These are phyloP conservation scores for Tauraco hartlaubi DNA, from an alignment of 2,797 vertebrate species.

Conservation along the genomic window DNA sequence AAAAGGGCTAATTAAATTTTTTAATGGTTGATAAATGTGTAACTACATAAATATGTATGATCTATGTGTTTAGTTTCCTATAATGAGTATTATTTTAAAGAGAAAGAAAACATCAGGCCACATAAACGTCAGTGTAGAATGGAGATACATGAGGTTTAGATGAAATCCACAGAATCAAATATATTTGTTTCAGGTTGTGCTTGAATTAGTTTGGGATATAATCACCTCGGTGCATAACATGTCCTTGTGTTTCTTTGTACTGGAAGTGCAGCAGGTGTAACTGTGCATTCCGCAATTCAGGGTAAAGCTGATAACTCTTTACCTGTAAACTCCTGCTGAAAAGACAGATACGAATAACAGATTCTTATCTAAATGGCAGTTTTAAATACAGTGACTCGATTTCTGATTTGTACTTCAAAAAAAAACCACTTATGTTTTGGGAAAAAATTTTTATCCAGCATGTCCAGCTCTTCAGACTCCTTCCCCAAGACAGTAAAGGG, in stretches of 20 bases:
- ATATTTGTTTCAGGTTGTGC: neutral
- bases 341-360: neutral
- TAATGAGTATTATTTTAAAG: conserved; percentile 2
- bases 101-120: neutral
- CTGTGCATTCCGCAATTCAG: neutral
- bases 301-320: neutral
- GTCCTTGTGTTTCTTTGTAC: neutral
- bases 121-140: neutral
- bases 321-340: neutral
- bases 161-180: neutral
- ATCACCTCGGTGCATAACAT: neutral
- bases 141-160: conserved; percentile 3
- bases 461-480: neutral
- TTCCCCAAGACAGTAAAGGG: neutral
- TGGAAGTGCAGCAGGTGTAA: neutral
- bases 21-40: neutral
- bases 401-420: neutral
- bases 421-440: neutral
- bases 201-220: neutral
- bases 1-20: neutral
- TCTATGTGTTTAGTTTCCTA: neutral
- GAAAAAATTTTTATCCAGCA: neutral
- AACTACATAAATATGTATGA: conserved; percentile 1
- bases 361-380: neutral
- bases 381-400: neutral